Evolutionary conservation across 1,140 invertebrate genomes (phyloP).

Genomic region (Hypothenemus hampei): DNA sequence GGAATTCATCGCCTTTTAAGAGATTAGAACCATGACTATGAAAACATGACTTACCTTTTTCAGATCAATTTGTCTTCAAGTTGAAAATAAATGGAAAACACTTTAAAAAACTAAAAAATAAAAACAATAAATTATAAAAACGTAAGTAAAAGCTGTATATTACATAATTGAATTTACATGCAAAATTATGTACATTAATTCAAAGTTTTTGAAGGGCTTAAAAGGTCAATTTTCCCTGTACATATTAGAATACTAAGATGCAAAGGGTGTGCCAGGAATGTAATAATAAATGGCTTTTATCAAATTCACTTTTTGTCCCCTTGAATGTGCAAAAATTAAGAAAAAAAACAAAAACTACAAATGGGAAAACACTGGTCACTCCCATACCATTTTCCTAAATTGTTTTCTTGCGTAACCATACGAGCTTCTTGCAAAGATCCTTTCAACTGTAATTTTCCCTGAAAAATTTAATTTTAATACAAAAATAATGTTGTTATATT

Average conservation of each 20-base stretch:
- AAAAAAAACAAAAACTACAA: neutral
- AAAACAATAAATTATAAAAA: conserved; percentile 16
- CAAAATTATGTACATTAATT: no score
- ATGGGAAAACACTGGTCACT: neutral
- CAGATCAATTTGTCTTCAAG: neutral
- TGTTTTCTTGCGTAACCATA: conserved; percentile 42
- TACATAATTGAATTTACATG: conserved; percentile 34
- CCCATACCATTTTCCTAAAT: conserved; percentile 54
- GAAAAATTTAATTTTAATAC: conserved; percentile 16
- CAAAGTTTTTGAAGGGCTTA: no score
- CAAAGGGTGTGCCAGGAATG: no score
- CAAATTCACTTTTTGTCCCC: no score
- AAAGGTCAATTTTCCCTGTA: no score
- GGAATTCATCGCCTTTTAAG: no score
- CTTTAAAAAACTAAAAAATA: neutral
- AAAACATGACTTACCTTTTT: neutral
- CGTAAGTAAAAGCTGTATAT: conserved; percentile 30
- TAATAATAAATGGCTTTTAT: no score
- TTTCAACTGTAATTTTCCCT: conserved; percentile 43
- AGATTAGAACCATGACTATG: neutral
- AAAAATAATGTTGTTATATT: neutral
- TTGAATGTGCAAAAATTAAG: conserved; percentile 11
- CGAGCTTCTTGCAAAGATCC: conserved; percentile 35
- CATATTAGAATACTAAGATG: no score
- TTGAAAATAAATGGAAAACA: neutral